These are phyloP conservation scores for Periparus ater DNA, from an alignment of 2,797 vertebrate genomes.

Conservation along the genomic window DNA sequence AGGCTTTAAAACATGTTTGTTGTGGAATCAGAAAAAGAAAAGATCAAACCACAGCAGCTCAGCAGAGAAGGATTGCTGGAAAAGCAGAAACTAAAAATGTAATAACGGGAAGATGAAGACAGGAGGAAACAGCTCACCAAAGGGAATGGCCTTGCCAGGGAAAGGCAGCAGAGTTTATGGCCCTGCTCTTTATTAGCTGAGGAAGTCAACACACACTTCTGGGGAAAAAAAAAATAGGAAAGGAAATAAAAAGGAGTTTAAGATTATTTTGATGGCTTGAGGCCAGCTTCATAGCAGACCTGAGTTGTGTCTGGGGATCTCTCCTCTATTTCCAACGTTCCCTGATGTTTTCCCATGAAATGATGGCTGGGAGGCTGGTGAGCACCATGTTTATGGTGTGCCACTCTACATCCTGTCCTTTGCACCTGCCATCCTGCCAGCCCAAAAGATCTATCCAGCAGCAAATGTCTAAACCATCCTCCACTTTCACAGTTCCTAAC, in stretches of 20 bases:
- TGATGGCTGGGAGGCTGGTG: neutral
- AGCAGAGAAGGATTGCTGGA: slow-evolving; percentile 46
- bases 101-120: slow-evolving; percentile 36
- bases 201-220: neutral
- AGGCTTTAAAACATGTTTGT: slow-evolving; percentile 57
- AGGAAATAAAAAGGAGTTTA: slow-evolving; percentile 55
- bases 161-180: slow-evolving; percentile 37
- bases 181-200: slow-evolving; percentile 33
- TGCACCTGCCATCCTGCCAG: neutral
- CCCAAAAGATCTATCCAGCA: neutral
- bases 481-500: neutral
- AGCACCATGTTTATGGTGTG: neutral
- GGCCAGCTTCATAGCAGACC: neutral
- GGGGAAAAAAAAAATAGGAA: neutral
- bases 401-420: neutral
- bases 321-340: neutral
- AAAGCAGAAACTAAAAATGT: slow-evolving; percentile 55
- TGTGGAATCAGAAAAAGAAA: slow-evolving; percentile 52
- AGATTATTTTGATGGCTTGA: slow-evolving; percentile 37
- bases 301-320: neutral
- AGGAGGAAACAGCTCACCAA: slow-evolving; percentile 28
- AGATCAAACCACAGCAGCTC: neutral
- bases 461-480: neutral
- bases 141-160: slow-evolving; percentile 31
- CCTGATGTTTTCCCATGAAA: slow-evolving; percentile 3